Evolutionary conservation across 2,113 vertebrate species (phyloP).

Genomic region (Sceloporus tristichus): DNA sequence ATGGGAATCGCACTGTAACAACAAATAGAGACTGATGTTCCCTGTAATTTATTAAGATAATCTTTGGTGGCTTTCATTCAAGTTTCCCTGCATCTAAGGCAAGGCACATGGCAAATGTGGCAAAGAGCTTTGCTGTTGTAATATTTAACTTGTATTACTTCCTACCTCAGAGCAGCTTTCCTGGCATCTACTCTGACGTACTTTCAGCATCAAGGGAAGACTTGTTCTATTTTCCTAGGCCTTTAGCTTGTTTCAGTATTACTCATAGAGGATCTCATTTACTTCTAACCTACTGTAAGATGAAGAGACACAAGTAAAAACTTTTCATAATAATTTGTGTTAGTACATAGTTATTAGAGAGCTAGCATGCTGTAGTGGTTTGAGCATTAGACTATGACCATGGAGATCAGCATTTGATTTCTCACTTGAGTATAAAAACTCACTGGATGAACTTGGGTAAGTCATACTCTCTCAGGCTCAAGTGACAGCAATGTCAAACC

Average conservation of each 20-base stretch:
- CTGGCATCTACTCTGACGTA: not conserved
- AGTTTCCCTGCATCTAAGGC: not conserved
- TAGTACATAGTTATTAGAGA: not conserved
- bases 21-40: no score
- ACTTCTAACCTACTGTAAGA: not conserved
- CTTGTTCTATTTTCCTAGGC: not conserved
- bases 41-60: not conserved
- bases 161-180: not conserved
- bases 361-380: no score
- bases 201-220: not conserved
- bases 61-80: not conserved
- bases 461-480: no score
- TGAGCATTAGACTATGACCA: no score
- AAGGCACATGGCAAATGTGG: no score
- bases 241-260: not conserved
- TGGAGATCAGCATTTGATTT: no score
- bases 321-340: accelerated
- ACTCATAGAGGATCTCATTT: not conserved
- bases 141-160: not conserved
- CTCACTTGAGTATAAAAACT: no score
- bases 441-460: no score
- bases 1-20: no score
- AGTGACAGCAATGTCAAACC: no score
- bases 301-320: conserved; percentile 9
- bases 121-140: not conserved